Evolutionary conservation across 2,797 vertebrate genomes (phyloP), one percentile per base, ranked within the genome.

Genomic region (Acipenser transmontanus): DNA sequence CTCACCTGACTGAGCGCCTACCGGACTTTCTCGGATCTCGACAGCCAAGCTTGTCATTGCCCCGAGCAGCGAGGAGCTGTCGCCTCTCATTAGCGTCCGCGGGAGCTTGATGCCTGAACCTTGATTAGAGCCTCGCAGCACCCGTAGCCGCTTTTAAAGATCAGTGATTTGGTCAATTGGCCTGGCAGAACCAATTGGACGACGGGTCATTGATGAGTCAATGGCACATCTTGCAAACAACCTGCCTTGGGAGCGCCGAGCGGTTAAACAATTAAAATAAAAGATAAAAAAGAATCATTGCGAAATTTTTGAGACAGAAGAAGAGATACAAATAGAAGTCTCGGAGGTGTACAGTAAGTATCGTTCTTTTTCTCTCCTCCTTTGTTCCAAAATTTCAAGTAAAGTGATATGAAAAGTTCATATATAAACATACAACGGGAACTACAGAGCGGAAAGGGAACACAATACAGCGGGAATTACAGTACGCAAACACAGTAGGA

Each of bases 111-210:
- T 86, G 82, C 76, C 68, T 81, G 77, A 81, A 89, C 84, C 86
- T 87, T 90, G 86, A 91, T 90, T 90, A 79, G 76, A 88, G 84
- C 77, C 70, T 62, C 67, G 62, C 59, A 68, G 52, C 57, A 61
- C 69, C 70, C 77, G 79, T 84, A 90, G 82, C 78, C 80, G 79
- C 82, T 86, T 86, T 87, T 89, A 88, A 92, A 90, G 88, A 91
- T 91, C 87, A 88, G 79, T 85, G 88, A 90, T 88, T 89, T 90
- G 88, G 88, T 89, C 86, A 88, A 86, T 88, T 88, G 85, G 87
- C 77, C 81, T 82, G 82, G 81, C 86, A 87, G 78, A 78, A 88
- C 78, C 79, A 81, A 88, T 89, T 77, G 75, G 78, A 81, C 51
- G 70, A 78, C 83, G 84, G 86, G 83, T 85, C 85, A 83, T 20